Evolutionary conservation across 2,113 vertebrate genomes (phyloP).

Genomic region (Clupea harengus): DNA sequence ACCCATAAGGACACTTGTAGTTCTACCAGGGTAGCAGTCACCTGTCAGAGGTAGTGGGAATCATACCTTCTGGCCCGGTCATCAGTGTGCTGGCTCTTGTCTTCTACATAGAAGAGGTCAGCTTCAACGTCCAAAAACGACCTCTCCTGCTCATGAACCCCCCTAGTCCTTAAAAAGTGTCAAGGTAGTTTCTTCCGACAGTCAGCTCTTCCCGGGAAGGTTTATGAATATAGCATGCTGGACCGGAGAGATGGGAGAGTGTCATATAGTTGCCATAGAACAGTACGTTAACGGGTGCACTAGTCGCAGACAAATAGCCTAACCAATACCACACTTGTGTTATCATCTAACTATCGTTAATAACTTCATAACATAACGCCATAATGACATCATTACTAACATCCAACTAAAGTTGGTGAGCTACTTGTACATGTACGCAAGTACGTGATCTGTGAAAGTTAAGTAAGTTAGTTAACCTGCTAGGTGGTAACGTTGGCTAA

Average conservation of each 20-base stretch:
- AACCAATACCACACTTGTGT: not conserved
- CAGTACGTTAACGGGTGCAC: not conserved
- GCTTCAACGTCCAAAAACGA: constrained; percentile 39
- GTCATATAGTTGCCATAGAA: not conserved
- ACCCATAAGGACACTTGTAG: too few relatives aligned
- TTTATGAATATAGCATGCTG: constrained; percentile 69
- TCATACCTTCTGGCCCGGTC: constrained; percentile 64
- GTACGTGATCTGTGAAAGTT: too few relatives aligned
- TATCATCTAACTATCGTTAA: not conserved
- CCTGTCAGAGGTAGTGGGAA: not conserved
- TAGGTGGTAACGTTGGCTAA: not conserved
- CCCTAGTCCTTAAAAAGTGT: constrained; percentile 24
- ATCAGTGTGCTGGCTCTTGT: constrained; percentile 53
- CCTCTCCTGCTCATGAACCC: constrained; percentile 49
- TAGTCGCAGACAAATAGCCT: not conserved
- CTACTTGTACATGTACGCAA: too few relatives aligned
- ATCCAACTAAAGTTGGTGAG: too few relatives aligned
- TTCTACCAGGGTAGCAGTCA: not conserved
- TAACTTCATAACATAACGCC: too few relatives aligned
- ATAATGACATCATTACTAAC: too few relatives aligned
- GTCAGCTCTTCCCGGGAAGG: constrained; percentile 54
- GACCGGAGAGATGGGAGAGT: constrained; percentile 26
- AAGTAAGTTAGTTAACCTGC: too few relatives aligned
- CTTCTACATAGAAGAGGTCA: constrained; percentile 44
- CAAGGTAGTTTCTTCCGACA: constrained; percentile 15